Conservation (phyloP, 2,888 invertebrate genomes). For the Temnothorax unifasciatus region DNA sequence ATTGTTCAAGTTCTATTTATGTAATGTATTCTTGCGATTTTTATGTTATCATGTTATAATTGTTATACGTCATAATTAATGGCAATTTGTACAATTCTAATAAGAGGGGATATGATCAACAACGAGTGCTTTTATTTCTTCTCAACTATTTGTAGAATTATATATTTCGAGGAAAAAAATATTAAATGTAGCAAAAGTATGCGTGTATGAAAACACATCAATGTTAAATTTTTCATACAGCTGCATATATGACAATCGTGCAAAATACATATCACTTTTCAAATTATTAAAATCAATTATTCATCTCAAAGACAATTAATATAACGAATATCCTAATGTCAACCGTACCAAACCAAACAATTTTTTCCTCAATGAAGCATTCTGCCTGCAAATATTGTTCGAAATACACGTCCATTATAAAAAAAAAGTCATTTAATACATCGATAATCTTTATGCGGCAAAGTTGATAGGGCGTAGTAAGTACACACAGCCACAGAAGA, state of each 20-base stretch:
- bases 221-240: background rate
- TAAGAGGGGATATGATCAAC: background rate
- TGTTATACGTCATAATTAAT: background rate
- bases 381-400: background rate
- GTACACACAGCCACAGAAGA: constrained; percentile 6
- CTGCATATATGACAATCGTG: background rate
- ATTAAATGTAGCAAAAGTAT: background rate
- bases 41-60: background rate
- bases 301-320: background rate
- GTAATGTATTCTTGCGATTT: background rate
- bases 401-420: background rate
- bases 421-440: background rate
- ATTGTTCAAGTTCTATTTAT: background rate
- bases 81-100: background rate
- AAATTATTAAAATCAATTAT: background rate
- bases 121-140: background rate
- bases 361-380: background rate
- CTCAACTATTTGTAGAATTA: background rate
- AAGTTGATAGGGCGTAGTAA: constrained; percentile 17
- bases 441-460: constrained; percentile 17
- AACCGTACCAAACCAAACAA: background rate
- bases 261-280: background rate
- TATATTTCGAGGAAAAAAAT: background rate
- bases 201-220: background rate
- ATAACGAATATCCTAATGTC: background rate